These are phyloP conservation scores for Agelastica alni DNA, from an alignment of 2,888 invertebrate species.

Conservation along the genomic window DNA sequence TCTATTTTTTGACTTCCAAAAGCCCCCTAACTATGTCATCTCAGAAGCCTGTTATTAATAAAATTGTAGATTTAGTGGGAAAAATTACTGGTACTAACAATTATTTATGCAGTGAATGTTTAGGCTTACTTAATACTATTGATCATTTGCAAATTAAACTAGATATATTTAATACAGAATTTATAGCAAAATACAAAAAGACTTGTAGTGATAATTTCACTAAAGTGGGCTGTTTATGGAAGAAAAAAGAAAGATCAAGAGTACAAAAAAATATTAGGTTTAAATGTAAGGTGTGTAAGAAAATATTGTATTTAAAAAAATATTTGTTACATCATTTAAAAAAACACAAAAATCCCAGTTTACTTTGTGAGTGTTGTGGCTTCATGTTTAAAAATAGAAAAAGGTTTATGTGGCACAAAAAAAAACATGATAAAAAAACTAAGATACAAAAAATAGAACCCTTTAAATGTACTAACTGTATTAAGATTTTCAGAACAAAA, in stretches of 20 bases:
- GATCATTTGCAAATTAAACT: slow-evolving; percentile 55
- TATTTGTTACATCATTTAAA: slow-evolving; percentile 45
- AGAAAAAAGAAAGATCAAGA: slow-evolving; percentile 21
- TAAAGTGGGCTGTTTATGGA: background rate
- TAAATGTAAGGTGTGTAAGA: slow-evolving; percentile 50
- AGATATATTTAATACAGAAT: slow-evolving; percentile 46
- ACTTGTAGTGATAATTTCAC: slow-evolving; percentile 41
- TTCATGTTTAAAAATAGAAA: slow-evolving; percentile 39
- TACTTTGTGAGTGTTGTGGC: slow-evolving; percentile 52
- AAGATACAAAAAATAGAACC: slow-evolving; percentile 35
- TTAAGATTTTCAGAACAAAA: slow-evolving; percentile 49
- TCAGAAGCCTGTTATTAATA: slow-evolving; percentile 50
- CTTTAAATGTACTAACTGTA: slow-evolving; percentile 49
- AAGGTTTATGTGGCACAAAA: slow-evolving; percentile 40
- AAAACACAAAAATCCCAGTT: slow-evolving; percentile 45
- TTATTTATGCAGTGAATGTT: slow-evolving; percentile 54
- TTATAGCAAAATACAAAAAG: slow-evolving; percentile 47
- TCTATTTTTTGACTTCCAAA: slow-evolving; percentile 51
- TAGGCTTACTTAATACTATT: slow-evolving; percentile 53
- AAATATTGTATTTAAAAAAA: slow-evolving; percentile 44
- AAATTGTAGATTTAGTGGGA: slow-evolving; percentile 46
- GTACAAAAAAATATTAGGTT: slow-evolving; percentile 31
- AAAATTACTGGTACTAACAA: slow-evolving; percentile 37
- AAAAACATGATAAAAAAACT: slow-evolving; percentile 28
- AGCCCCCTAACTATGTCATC: slow-evolving; percentile 53